These are phyloP conservation scores for Alcedo quadribrachys DNA, from an alignment of 2,797 vertebrate species.

Conservation along the genomic window DNA sequence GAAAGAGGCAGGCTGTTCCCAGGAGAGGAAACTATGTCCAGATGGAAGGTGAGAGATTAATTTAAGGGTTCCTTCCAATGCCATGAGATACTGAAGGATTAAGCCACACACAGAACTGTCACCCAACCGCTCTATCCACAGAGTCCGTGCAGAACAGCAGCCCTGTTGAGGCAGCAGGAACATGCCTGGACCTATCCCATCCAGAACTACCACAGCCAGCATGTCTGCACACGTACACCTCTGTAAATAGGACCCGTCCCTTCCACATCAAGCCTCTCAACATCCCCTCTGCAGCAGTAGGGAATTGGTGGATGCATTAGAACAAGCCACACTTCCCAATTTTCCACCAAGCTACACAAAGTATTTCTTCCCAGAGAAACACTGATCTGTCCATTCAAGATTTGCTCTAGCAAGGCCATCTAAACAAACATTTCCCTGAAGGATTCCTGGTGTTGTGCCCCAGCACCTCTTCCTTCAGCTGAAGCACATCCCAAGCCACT, in stretches of 20 bases:
- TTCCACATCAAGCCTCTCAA: background rate
- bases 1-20: background rate
- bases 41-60: background rate
- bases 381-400: background rate
- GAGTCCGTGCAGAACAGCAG: background rate
- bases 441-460: fast-evolving
- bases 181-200: background rate
- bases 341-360: background rate
- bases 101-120: background rate
- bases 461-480: background rate
- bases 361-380: background rate
- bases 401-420: background rate
- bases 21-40: background rate
- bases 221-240: background rate
- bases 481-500: too few species aligned
- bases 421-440: background rate
- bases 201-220: background rate
- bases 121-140: background rate
- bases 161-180: background rate
- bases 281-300: background rate
- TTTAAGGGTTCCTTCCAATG: background rate
- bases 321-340: background rate
- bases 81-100: background rate
- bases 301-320: background rate
- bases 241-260: background rate